Conservation (phyloP, 2,888 invertebrate genomes). For the Drosophila affinis region DNA sequence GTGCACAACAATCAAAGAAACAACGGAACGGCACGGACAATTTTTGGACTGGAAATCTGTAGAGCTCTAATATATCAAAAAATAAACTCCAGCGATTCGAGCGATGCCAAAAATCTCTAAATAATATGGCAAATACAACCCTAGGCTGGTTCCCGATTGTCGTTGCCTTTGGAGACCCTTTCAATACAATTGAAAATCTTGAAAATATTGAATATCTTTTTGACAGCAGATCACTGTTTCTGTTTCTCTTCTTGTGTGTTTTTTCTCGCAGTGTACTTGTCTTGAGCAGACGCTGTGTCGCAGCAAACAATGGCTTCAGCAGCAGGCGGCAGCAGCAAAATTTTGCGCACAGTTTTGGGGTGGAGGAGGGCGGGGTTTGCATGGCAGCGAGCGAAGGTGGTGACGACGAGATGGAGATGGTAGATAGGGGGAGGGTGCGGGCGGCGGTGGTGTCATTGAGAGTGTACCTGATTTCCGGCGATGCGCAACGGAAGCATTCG, state of each 20-base stretch:
- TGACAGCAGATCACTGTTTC: no score
- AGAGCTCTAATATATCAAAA: no score
- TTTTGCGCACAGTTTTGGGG: constrained; percentile 16
- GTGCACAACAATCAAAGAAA: not conserved
- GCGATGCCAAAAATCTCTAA: no score
- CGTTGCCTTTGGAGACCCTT: no score
- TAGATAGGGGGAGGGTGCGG: not conserved
- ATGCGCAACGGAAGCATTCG: constrained; percentile 67
- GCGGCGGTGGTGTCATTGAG: constrained; percentile 28
- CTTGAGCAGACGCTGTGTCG: constrained; percentile 51
- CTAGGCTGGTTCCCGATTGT: no score
- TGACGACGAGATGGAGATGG: constrained; percentile 1
- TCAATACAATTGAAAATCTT: no score
- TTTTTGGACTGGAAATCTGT: no score
- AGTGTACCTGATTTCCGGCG: constrained; percentile 73
- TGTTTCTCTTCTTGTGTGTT: no score
- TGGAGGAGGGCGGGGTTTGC: not conserved
- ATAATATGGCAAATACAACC: no score
- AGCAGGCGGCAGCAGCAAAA: constrained; percentile 15
- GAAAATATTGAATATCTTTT: no score
- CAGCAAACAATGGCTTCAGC: constrained; percentile 54
- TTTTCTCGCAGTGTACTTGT: constrained; percentile 37
- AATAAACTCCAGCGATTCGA: no score
- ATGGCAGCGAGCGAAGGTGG: constrained; percentile 1
- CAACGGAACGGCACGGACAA: no score